Percentiles rank a stretch among this genome's conserved stretches.
Evolutionary conservation across 2,797 vertebrate genomes (phyloP).

Genomic region (Channallabes apus): DNA sequence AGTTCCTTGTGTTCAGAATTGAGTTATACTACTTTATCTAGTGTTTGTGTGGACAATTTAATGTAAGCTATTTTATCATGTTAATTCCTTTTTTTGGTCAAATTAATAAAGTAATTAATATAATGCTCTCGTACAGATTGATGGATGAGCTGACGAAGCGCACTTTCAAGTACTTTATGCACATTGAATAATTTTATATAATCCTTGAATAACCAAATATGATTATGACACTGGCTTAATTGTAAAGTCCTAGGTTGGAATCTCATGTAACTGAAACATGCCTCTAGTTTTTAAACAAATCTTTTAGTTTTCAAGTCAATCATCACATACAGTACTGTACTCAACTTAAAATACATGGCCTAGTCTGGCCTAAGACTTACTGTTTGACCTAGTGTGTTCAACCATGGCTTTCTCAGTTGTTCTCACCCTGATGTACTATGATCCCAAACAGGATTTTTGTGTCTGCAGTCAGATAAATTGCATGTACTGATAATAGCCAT

Average conservation of each 20-base stretch:
- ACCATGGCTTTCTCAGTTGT: too few relatives aligned
- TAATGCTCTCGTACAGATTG: neutral
- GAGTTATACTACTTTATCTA: neutral
- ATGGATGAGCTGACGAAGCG: neutral
- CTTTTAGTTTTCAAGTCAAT: neutral
- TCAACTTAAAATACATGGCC: neutral
- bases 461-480: slow-evolving; percentile 14
- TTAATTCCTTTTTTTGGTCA: neutral
- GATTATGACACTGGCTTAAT: neutral
- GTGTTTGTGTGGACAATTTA: too few relatives aligned
- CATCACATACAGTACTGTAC: neutral
- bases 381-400: neutral
- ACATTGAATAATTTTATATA: neutral
- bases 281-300: neutral
- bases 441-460: neutral
- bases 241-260: neutral
- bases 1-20: neutral
- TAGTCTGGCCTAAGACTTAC: neutral
- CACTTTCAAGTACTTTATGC: neutral
- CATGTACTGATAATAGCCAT: neutral
- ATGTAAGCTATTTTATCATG: neutral
- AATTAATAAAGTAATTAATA: neutral
- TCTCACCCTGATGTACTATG: too few relatives aligned
- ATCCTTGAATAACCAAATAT: neutral
- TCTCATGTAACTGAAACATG: neutral